phyloP scores from a whole-genome alignment of 2,113 vertebrate species.

The Lucifuga dentata region DNA sequence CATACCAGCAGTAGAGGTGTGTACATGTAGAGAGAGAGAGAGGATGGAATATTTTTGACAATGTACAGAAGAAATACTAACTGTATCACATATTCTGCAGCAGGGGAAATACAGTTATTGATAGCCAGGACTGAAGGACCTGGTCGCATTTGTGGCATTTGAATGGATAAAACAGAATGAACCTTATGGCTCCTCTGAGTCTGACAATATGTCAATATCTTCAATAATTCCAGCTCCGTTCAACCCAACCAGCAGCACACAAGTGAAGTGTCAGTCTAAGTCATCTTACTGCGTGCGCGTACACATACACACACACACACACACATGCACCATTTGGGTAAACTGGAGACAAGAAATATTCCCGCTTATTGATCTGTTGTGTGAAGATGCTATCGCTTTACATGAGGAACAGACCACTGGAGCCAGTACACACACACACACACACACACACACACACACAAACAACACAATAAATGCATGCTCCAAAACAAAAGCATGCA shows the following conservation, averaged over 20 bases:
- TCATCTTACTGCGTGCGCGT: no score
- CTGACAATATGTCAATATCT: slow-evolving; percentile 57
- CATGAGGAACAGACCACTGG: slow-evolving; percentile 74
- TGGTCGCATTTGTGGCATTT: no score
- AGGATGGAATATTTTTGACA: slow-evolving; percentile 6
- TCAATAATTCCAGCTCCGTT: slow-evolving; percentile 46
- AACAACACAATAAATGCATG: slow-evolving; percentile 45
- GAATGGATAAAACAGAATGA: slow-evolving; percentile 13
- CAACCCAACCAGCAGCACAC: slow-evolving; percentile 30
- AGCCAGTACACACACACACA: slow-evolving; percentile 59
- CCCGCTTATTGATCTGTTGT: slow-evolving; percentile 77
- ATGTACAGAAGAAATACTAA: slow-evolving; percentile 50
- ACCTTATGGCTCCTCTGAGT: slow-evolving; percentile 9
- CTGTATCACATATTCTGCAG: slow-evolving; percentile 51
- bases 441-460: slow-evolving; percentile 39
- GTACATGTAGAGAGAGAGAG: slow-evolving; percentile 13
- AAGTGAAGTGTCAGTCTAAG: slow-evolving; percentile 59
- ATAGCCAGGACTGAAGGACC: slow-evolving; percentile 27
- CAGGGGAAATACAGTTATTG: slow-evolving; percentile 26
- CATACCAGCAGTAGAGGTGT: neutral
- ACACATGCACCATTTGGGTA: slow-evolving; percentile 19
- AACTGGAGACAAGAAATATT: slow-evolving; percentile 73
- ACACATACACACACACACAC: slow-evolving; percentile 12
- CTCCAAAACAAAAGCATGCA: slow-evolving; percentile 44
- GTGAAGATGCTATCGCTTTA: slow-evolving; percentile 79